Evolutionary conservation across 1,140 invertebrate genomes (phyloP).

Genomic region (Drosophila aff.): DNA sequence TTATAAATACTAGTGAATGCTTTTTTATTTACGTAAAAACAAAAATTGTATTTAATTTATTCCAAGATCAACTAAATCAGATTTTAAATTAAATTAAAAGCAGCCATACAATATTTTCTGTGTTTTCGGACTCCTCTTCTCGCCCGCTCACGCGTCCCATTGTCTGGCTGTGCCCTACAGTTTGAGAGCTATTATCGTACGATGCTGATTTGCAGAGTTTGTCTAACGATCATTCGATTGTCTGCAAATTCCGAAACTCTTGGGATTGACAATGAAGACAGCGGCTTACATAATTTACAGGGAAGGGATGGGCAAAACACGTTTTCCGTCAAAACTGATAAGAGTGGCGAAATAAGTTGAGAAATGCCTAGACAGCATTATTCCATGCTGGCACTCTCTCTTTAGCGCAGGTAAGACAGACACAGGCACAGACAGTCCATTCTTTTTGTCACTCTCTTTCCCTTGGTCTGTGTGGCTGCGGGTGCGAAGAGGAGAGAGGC

Average conservation of each 20-base stretch:
- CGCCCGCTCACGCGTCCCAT: conserved; percentile 17
- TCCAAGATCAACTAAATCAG: background rate
- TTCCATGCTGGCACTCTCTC: conserved; percentile 10
- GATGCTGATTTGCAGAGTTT: conserved; percentile 41
- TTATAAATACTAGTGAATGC: background rate
- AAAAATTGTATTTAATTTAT: too few species aligned
- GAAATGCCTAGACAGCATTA: conserved; percentile 32
- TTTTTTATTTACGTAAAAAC: too few species aligned
- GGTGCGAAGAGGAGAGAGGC: conserved; percentile 25
- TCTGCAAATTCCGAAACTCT: background rate
- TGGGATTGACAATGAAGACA: background rate
- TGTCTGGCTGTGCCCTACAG: conserved; percentile 52
- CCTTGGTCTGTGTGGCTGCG: conserved; percentile 16
- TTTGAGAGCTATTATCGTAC: conserved; percentile 69
- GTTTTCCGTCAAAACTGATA: conserved; percentile 27
- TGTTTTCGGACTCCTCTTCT: background rate
- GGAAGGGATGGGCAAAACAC: conserved; percentile 15
- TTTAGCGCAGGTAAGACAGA: conserved; percentile 3
- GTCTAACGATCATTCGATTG: conserved; percentile 5
- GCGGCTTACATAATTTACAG: conserved; percentile 9
- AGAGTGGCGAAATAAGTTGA: conserved; percentile 4
- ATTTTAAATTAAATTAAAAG: background rate
- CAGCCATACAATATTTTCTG: background rate
- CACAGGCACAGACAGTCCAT: conserved; percentile 9
- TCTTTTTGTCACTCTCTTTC: conserved; percentile 13